phyloP scores from a whole-genome alignment of 2,797 vertebrate genomes.

The Anguilla anguilla region DNA sequence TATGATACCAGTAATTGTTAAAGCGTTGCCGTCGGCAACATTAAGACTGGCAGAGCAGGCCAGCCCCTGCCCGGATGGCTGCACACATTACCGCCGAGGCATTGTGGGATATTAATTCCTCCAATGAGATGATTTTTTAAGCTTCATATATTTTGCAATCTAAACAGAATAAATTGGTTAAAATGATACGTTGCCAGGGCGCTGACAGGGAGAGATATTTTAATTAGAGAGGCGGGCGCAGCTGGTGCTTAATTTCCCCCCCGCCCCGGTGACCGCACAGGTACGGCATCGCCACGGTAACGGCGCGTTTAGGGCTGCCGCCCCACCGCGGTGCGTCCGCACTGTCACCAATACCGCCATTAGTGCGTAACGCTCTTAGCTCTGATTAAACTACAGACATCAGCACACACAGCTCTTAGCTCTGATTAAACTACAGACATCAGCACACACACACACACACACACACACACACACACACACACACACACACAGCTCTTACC shows the following conservation, averaged over 20 bases:
- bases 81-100: slow-evolving; percentile 86
- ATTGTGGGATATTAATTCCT: slow-evolving; percentile 98
- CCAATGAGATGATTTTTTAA: slow-evolving; percentile 93
- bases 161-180: slow-evolving; percentile 94
- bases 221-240: slow-evolving; percentile 87
- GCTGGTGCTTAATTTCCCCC: background rate
- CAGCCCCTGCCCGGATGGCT: slow-evolving; percentile 83
- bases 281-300: background rate
- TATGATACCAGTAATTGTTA: slow-evolving; percentile 85
- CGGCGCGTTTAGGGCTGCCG: background rate
- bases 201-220: slow-evolving; percentile 90
- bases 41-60: slow-evolving; percentile 89
- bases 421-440: background rate
- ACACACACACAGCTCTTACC: background rate
- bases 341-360: background rate
- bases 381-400: background rate
- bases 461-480: no score
- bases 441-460: no score
- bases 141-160: slow-evolving; percentile 97
- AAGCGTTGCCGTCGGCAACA: slow-evolving; percentile 76
- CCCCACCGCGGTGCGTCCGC: background rate
- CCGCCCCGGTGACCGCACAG: background rate
- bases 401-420: no score
- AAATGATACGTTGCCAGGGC: slow-evolving; percentile 95
- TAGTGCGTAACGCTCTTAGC: background rate